Percentiles rank a stretch among this genome's conserved stretches.
These are phyloP conservation scores for Enteromius paludinosus DNA, from an alignment of 2,797 vertebrate species.

Conservation along the genomic window DNA sequence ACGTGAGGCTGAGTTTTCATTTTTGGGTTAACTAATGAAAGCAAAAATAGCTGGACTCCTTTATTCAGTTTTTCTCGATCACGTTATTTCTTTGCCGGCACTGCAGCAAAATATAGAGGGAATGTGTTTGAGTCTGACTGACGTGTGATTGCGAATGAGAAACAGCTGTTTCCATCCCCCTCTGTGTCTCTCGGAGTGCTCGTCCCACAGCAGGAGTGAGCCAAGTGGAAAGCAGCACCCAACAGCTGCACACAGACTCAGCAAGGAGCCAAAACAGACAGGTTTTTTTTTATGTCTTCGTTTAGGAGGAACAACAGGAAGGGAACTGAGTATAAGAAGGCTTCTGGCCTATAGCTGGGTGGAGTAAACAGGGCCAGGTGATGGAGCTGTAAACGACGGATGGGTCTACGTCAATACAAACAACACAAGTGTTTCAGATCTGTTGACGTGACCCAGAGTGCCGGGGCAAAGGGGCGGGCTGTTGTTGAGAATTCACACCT, in stretches of 20 bases:
- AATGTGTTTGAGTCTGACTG: constrained; percentile 33
- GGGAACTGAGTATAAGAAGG: constrained; percentile 9
- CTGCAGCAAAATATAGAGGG: constrained; percentile 2
- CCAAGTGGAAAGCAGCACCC: constrained; percentile 40
- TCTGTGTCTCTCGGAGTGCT: constrained; percentile 20
- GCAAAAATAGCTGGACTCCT: background rate
- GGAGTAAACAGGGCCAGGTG: background rate
- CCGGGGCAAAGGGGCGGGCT: constrained; percentile 20
- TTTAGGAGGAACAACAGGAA: constrained; percentile 36
- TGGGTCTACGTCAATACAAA: constrained; percentile 10
- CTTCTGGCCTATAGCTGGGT: background rate
- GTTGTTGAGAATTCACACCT: constrained; percentile 35
- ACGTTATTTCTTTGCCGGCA: background rate
- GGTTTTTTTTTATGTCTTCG: constrained; percentile 30
- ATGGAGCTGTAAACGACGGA: constrained; percentile 9
- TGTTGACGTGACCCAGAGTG: constrained; percentile 37
- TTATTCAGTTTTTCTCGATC: constrained; percentile 2
- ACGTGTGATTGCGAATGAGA: constrained; percentile 37
- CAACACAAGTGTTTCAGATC: constrained; percentile 31
- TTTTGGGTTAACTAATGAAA: background rate
- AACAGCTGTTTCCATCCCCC: constrained; percentile 48
- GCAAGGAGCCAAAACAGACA: constrained; percentile 17
- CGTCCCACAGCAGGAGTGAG: constrained; percentile 28
- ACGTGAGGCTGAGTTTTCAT: background rate
- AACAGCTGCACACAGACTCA: constrained; percentile 45